Base-by-base conservation (phyloP, 2,797 vertebrate genomes). In the Hypotaenidia philippensis region DNA sequence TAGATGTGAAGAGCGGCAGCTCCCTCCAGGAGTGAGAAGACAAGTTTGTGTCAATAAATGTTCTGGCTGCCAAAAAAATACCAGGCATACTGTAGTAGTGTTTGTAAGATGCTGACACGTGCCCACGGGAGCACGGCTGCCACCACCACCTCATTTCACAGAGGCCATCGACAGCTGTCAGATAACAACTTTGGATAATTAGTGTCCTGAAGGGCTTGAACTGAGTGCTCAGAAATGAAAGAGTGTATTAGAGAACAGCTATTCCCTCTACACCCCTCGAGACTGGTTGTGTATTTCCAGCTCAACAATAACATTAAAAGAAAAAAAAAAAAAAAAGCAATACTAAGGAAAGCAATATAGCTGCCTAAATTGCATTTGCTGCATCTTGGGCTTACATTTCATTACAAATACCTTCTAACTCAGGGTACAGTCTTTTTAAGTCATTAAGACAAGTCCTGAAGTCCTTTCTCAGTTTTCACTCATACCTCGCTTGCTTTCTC, bases 121-220 rank as follows among this genome's bases (percentile, higher is more conserved):
- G 82, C 79, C 82, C 69, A 65, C 41, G 69, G 87, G 93, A 89
- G 31, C 69, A 25, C 0, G 8, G 41, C 87, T 89, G 79, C 89
- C 92, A 86, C 76, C 75, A 81, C 34, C 83, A 89, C 78, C 84
- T 89, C 82, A 29, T 89, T 92, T 91, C 3, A 1, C 72, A 91
- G 53, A 65, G 82, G 76, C 84, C 90, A 89, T 55, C 0, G 4
- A 81, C 93, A 93, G 82, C 92, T 96, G 93, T 93, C 89, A 94
- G 89, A 78, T 86, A 94, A 89, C 82, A 92, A 18, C 92, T 94
- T 75, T 41, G 82, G 90, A 86, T 93, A 95, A 96, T 96, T 96
- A 89, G 82, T 93, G 72, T 96, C 93, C 91, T 96, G 72, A 92
- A 96, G 91, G 92, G 79, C 84, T 94, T 44, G 47, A 91, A 72